Conservation (phyloP, 2,797 vertebrate species). For the Pseudochaenichthys georgianus region DNA sequence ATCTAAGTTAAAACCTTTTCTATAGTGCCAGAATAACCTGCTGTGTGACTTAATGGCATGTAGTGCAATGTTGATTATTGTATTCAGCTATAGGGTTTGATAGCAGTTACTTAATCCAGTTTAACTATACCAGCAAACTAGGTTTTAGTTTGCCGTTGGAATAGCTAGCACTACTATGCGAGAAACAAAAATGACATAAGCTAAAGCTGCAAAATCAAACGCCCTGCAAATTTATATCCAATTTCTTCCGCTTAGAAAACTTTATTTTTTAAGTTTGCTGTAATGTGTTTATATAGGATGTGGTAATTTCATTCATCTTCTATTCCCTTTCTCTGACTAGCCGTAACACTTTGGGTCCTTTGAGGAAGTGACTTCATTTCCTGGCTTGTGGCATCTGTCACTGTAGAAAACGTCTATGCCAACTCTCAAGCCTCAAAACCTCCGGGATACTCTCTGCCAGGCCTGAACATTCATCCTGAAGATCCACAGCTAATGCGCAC, state of each 20-base stretch:
- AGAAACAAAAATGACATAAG: neutral
- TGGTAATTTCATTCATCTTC: constrained; percentile 5
- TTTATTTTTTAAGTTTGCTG: neutral
- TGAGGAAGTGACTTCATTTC: constrained; percentile 81
- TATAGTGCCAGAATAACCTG: constrained; percentile 10
- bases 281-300: neutral
- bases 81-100: neutral
- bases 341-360: constrained; percentile 81
- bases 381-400: constrained; percentile 58
- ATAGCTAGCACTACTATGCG: constrained; percentile 30
- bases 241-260: neutral
- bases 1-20: constrained; percentile 2
- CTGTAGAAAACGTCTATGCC: constrained; percentile 22
- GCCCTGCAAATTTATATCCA: neutral
- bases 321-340: constrained; percentile 62
- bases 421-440: constrained; percentile 31
- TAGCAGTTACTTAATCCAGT: neutral
- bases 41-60: neutral
- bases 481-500: neutral
- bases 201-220: neutral
- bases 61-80: neutral
- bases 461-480: constrained; percentile 1
- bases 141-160: constrained; percentile 12
- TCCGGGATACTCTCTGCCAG: constrained; percentile 10
- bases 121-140: constrained; percentile 28